Evolutionary conservation across 2,113 vertebrate genomes (phyloP).

Genomic region (Donacobius atricapilla): DNA sequence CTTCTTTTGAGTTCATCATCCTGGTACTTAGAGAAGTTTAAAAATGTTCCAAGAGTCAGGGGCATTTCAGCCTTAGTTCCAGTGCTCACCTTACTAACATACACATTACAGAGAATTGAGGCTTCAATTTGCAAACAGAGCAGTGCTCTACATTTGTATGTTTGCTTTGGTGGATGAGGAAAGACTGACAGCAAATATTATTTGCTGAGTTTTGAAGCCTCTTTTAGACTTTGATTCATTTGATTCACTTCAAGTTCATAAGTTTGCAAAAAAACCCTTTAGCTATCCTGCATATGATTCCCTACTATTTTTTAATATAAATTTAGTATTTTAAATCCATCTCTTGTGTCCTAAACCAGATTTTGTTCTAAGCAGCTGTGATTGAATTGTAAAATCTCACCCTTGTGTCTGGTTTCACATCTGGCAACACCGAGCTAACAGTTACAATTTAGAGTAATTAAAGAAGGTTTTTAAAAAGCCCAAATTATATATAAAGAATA

Average conservation of each 20-base stretch:
- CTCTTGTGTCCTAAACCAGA: slow-evolving; percentile 65
- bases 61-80: not conserved
- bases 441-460: slow-evolving; percentile 73
- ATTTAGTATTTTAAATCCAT: slow-evolving; percentile 68
- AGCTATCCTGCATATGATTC: slow-evolving; percentile 45
- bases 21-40: not conserved
- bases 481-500: slow-evolving; percentile 45
- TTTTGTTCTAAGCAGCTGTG: slow-evolving; percentile 72
- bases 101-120: not conserved
- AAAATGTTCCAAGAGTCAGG: not conserved
- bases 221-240: slow-evolving; percentile 2
- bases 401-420: slow-evolving; percentile 79
- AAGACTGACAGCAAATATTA: not conserved
- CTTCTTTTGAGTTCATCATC: slow-evolving; percentile 4
- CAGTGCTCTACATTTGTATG: not conserved
- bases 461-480: slow-evolving; percentile 44
- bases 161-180: not conserved
- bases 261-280: slow-evolving; percentile 25
- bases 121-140: slow-evolving; percentile 52
- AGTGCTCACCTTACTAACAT: not conserved
- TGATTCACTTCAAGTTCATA: slow-evolving; percentile 23
- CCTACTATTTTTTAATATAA: slow-evolving; percentile 65
- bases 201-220: not conserved
- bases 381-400: slow-evolving; percentile 78
- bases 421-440: slow-evolving; percentile 75